These are phyloP conservation scores for Manacus vitellinus DNA, from an alignment of 2,113 vertebrate species.

Conservation along the genomic window DNA sequence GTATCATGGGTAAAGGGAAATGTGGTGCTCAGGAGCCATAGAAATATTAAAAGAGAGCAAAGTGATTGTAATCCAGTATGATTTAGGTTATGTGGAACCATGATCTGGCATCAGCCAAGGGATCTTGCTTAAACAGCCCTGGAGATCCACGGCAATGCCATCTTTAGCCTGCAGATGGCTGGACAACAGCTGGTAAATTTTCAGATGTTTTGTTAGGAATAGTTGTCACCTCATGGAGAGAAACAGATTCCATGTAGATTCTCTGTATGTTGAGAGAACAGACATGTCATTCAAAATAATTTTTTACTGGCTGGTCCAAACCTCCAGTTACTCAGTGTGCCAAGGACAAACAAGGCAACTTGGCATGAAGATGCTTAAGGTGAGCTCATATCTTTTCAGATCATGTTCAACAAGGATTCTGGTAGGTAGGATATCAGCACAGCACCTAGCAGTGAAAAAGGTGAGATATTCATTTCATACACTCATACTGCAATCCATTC, in stretches of 20 bases:
- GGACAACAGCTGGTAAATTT: not conserved
- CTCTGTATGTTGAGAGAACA: not conserved
- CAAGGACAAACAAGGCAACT: not conserved
- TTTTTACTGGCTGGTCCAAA: not conserved
- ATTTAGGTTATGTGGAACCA: not conserved
- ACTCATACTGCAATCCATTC: not conserved
- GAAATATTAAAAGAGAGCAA: not conserved
- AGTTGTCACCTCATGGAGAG: not conserved
- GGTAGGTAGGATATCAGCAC: not conserved
- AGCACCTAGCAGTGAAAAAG: not conserved
- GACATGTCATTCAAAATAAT: not conserved
- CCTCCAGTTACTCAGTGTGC: not conserved
- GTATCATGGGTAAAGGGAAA: not conserved
- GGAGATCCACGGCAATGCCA: not conserved
- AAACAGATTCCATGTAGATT: not conserved
- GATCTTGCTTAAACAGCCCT: not conserved
- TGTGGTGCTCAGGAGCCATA: not conserved
- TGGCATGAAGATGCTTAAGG: not conserved
- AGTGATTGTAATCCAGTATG: not conserved
- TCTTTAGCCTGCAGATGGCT: not conserved
- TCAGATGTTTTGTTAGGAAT: not conserved
- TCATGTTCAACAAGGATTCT: not conserved
- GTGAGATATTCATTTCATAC: not conserved
- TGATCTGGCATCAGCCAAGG: not conserved
- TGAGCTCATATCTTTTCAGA: not conserved